A percentile compares a stretch with the other conserved stretches of the same genome.
These are phyloP conservation scores for Archegozetes longisetosus DNA, from an alignment of 1,140 invertebrate species.

Conservation along the genomic window DNA sequence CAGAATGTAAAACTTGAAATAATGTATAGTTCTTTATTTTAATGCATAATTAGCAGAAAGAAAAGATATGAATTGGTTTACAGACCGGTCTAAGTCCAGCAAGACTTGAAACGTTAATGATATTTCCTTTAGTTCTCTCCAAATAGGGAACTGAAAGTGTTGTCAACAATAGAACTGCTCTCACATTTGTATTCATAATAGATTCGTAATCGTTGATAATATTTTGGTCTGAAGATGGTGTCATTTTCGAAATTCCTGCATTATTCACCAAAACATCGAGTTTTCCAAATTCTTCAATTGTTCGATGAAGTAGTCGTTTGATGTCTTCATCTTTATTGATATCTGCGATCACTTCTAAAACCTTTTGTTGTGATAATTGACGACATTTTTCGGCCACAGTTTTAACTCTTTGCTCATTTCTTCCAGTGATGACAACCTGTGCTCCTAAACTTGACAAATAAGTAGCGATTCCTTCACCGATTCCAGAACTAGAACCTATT, in stretches of 20 bases:
- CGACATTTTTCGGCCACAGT: not conserved
- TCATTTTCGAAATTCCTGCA: not conserved
- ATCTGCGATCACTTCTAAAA: conserved; percentile 52
- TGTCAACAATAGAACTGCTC: conserved; percentile 3
- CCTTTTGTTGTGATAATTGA: conserved; percentile 13
- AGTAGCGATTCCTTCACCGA: conserved; percentile 59
- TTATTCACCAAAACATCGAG: conserved; percentile 6
- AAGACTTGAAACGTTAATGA: conserved; percentile 8
- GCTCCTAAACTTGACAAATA: conserved; percentile 54
- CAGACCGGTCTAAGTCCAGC: not conserved
- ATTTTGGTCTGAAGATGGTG: not conserved
- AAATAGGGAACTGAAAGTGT: not conserved
- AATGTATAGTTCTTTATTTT: too few relatives aligned
- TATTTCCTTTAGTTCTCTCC: not conserved
- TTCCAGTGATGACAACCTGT: conserved; percentile 46
- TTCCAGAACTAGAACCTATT: conserved; percentile 59
- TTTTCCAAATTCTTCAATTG: not conserved
- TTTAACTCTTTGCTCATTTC: conserved; percentile 47
- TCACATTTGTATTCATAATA: not conserved
- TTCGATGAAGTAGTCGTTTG: not conserved
- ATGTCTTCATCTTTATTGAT: conserved; percentile 54
- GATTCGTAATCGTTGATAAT: not conserved
- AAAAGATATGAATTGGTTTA: too few relatives aligned
- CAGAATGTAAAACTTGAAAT: too few relatives aligned
- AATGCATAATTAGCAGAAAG: too few relatives aligned